Evolutionary conservation across 2,113 vertebrate genomes (phyloP), one percentile per base, ranked within the genome.

Genomic region (Xiphophorus hellerii): DNA sequence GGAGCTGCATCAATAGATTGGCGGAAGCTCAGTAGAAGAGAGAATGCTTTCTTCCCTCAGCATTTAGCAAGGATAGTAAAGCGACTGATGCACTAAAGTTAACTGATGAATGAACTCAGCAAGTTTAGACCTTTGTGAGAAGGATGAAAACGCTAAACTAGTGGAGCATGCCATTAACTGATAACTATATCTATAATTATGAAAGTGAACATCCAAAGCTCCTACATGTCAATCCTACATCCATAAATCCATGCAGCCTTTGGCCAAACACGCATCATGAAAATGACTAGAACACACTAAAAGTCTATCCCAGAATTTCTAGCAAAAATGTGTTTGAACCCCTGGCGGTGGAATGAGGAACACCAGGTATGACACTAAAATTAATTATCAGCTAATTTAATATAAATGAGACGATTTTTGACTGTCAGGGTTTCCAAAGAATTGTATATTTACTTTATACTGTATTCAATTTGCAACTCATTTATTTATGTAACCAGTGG

Each of bases 41-140:
- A 48, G 44, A 48, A 48, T 66, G 28, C 70, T 79, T 58, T 3
- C 3, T 84, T 72, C 80, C 27, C 22, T 77, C 1, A 70, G 54
- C 76, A 62, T 77, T 82, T 62, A 60, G 27, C 73, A 29, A 30
- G 62, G 1, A 70, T 28, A 33, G 20, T 27, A 54, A 60, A 64
- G 61, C 15, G 14, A 30, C 3, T 0, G 33, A 17, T 28, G 10
- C 39, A 44, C 1, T 17, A 20, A 68, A 20, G 29, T 28, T 7
- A 48, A 48, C 28, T 62, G n/a, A 37, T 37, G 10, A 37, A 37
- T 37, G 35, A 37, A 37, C 35, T 37, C 35, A 37, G 35, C 35
- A 37, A 37, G 35, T 37, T 37, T 37, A 37, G 35, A 37, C 35
- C 10, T 9, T 17, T 48, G 44, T 48, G 9, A 58, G 25, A n/a